These are phyloP conservation scores for Iselma pallidipennis DNA, from an alignment of 2,888 invertebrate species.

Conservation along the genomic window DNA sequence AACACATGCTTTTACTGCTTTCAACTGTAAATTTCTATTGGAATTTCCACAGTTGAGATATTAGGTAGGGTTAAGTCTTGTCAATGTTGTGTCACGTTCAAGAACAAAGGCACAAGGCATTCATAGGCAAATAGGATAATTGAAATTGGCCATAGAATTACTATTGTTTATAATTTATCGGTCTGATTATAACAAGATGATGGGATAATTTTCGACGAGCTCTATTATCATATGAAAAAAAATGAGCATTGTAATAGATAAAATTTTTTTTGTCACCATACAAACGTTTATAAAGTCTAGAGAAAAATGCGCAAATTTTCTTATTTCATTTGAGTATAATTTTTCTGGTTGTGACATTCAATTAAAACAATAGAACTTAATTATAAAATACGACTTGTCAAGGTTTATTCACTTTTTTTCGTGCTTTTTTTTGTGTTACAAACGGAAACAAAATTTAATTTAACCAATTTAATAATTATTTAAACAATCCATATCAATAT, in stretches of 20 bases:
- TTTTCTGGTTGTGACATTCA: conserved; percentile 26
- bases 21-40: background rate
- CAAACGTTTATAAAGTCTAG: background rate
- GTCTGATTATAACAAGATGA: background rate
- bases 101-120: conserved; percentile 14
- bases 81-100: conserved; percentile 21
- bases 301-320: conserved; percentile 19
- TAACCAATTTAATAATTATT: conserved; percentile 12
- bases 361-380: conserved; percentile 29
- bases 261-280: background rate
- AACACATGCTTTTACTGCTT: background rate
- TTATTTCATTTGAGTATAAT: conserved; percentile 21
- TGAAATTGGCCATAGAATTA: conserved; percentile 13
- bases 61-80: conserved; percentile 20
- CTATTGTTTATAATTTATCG: conserved; percentile 21
- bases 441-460: conserved; percentile 10
- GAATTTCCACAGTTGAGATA: background rate
- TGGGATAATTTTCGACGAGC: background rate
- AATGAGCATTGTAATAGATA: too few species aligned
- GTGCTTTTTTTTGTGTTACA: conserved; percentile 6
- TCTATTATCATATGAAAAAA: too few species aligned
- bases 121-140: conserved; percentile 22
- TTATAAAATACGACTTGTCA: conserved; percentile 24
- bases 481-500: conserved; percentile 4
- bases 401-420: conserved; percentile 6